Evolutionary conservation across 2,797 vertebrate genomes (phyloP).

Genomic region (Darevskia mixta): DNA sequence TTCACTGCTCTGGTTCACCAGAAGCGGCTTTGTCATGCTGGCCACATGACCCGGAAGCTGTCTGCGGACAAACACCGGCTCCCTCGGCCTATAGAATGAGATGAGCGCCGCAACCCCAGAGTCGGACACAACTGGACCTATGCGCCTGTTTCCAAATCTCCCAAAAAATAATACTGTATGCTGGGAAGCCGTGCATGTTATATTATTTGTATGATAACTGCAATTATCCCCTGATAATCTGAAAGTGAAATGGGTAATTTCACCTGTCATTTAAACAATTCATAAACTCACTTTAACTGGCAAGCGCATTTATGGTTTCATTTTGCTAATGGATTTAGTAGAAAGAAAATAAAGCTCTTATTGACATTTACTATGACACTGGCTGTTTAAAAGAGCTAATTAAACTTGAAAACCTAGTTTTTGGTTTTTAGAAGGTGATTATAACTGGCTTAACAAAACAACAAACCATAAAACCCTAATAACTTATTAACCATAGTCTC

Average conservation of each 20-base stretch:
- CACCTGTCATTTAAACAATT: neutral
- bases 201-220: neutral
- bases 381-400: slow-evolving; percentile 29
- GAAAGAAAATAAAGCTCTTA: slow-evolving; percentile 1
- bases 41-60: no score
- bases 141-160: neutral
- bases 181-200: neutral
- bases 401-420: slow-evolving; percentile 9
- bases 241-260: neutral
- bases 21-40: no score
- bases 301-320: neutral
- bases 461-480: slow-evolving; percentile 12
- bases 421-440: slow-evolving; percentile 19
- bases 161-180: no score
- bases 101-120: no score
- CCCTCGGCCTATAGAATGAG: no score
- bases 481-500: slow-evolving; percentile 3
- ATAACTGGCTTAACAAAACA: slow-evolving; percentile 29
- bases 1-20: no score
- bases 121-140: no score
- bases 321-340: neutral
- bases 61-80: no score
- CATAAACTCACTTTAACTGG: neutral
- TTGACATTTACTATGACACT: neutral
- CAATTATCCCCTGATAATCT: slow-evolving; percentile 6